These are phyloP conservation scores for human (Homo sapiens) DNA, from an alignment of 2,113 vertebrate species.

Conservation along the genomic window DNA sequence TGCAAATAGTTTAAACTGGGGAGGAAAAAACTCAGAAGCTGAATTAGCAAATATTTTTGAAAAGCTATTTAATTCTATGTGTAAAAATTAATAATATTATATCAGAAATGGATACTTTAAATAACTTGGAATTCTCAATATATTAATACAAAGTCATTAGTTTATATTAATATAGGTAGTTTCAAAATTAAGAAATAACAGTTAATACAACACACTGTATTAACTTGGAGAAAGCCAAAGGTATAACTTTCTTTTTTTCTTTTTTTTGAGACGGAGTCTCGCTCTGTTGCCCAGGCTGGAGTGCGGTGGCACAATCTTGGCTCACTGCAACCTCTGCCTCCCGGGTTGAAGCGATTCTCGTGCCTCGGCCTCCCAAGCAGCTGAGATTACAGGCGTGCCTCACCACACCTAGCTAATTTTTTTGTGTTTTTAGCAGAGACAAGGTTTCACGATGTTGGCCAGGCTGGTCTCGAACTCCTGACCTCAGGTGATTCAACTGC, in stretches of 20 bases:
- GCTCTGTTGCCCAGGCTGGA: no score
- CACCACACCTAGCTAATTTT: no score
- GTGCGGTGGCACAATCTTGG: no score
- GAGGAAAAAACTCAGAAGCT: neutral
- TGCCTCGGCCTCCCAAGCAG: no score
- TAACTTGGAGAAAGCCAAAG: conserved; percentile 41
- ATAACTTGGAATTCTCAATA: neutral
- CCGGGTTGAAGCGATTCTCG: no score
- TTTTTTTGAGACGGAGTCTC: no score
- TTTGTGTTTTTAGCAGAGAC: no score
- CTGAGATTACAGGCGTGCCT: no score
- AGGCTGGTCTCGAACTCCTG: no score
- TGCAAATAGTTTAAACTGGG: neutral
- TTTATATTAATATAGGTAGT: conserved; percentile 19
- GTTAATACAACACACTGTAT: neutral
- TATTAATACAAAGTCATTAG: conserved; percentile 24
- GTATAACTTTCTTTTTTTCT: neutral
- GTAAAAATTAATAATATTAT: neutral
- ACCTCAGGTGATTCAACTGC: no score
- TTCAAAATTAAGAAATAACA: conserved; percentile 50
- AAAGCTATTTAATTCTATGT: neutral
- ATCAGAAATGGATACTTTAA: neutral
- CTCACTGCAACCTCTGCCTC: no score
- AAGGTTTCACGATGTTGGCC: no score
- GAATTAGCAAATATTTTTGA: neutral